phyloP scores from a whole-genome alignment of 1,140 invertebrate genomes.

The Drosophila obscura region DNA sequence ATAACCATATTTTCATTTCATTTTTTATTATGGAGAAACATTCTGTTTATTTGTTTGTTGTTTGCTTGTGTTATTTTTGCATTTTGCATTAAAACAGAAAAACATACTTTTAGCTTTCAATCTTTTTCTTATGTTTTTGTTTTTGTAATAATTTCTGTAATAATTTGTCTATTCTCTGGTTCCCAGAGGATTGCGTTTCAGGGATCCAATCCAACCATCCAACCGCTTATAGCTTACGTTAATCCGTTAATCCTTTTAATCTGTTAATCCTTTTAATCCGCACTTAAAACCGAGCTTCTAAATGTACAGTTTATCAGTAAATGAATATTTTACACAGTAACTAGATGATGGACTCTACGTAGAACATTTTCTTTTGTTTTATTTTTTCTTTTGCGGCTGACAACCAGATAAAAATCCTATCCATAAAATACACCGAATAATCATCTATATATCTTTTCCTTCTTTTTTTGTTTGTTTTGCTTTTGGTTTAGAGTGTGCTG shows the following conservation, averaged over 20 bases:
- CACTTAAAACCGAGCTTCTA: slow-evolving; percentile 75
- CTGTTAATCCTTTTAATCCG: slow-evolving; percentile 70
- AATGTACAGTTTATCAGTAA: slow-evolving; percentile 69
- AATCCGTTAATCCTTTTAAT: too few species aligned
- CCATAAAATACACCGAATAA: slow-evolving; percentile 65
- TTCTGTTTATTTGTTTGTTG: slow-evolving; percentile 40
- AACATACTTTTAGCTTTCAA: slow-evolving; percentile 64
- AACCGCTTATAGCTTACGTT: slow-evolving; percentile 50
- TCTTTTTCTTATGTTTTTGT: slow-evolving; percentile 37
- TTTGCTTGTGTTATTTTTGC: slow-evolving; percentile 6
- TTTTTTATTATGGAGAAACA: slow-evolving; percentile 76
- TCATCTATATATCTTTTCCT: slow-evolving; percentile 29
- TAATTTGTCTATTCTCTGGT: slow-evolving; percentile 27
- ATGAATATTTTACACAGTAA: slow-evolving; percentile 76
- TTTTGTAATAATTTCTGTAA: slow-evolving; percentile 39
- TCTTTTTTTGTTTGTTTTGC: too few species aligned
- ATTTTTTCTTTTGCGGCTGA: slow-evolving; percentile 39
- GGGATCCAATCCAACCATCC: slow-evolving; percentile 45
- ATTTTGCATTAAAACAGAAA: slow-evolving; percentile 57
- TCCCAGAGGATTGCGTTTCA: slow-evolving; percentile 7
- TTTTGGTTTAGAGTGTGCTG: too few species aligned
- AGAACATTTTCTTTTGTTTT: slow-evolving; percentile 49
- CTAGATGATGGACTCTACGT: slow-evolving; percentile 71
- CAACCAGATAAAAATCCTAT: slow-evolving; percentile 73
- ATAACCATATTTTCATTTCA: slow-evolving; percentile 65